Evolutionary conservation across 2,888 invertebrate genomes (phyloP).

Genomic region (Apotomis capreana): DNA sequence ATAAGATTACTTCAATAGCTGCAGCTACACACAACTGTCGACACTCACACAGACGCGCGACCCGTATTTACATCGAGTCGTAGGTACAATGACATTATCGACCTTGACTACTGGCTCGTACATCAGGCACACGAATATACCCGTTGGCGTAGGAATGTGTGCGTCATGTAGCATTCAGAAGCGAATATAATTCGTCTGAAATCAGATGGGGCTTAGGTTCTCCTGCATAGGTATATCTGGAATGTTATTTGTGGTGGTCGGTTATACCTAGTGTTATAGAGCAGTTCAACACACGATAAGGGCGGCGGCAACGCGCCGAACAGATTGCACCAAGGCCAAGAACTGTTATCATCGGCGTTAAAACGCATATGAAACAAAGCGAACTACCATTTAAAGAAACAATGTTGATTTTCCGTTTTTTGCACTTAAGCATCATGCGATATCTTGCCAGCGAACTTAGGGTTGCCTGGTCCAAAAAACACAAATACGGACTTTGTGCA

Average conservation of each 20-base stretch:
- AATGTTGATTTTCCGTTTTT: conserved; percentile 24
- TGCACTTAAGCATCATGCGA: conserved; percentile 5
- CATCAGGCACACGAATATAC: conserved; percentile 57
- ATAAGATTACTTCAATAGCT: conserved; percentile 81
- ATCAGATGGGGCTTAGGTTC: conserved; percentile 49
- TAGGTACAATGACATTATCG: conserved; percentile 82
- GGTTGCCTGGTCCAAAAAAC: too few species aligned
- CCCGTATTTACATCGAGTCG: conserved; percentile 69
- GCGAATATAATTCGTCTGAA: conserved; percentile 61
- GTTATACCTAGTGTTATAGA: conserved; percentile 60
- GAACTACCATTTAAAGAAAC: conserved; percentile 22
- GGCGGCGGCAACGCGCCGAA: conserved; percentile 66
- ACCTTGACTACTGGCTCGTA: conserved; percentile 80
- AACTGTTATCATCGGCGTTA: conserved; percentile 58
- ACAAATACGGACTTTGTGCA: too few species aligned
- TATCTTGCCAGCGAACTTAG: conserved; percentile 16
- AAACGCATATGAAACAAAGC: conserved; percentile 46
- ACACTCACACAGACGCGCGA: conserved; percentile 25
- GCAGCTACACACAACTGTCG: conserved; percentile 56
- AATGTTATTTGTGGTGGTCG: conserved; percentile 50
- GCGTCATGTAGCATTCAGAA: conserved; percentile 67
- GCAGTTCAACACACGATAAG: conserved; percentile 82
- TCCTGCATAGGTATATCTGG: conserved; percentile 46
- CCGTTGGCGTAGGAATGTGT: conserved; percentile 62
- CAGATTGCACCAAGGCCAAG: conserved; percentile 72